Base-by-base conservation (phyloP, 2,888 invertebrate genomes). In the Habrosyne pyritoides region DNA sequence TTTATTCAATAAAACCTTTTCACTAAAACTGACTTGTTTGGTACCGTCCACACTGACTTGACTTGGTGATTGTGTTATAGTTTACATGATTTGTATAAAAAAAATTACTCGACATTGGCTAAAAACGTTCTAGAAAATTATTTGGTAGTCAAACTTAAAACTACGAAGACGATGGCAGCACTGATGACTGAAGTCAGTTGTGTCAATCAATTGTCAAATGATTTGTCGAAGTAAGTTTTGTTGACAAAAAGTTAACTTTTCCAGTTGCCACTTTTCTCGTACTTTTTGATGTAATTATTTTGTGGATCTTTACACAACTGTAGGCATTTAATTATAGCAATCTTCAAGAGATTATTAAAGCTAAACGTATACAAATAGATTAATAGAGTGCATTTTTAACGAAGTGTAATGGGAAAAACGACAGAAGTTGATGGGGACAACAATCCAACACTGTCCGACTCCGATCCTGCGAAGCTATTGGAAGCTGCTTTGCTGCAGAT, bases 401-500 rank as follows among this genome's bases (percentile, higher is more conserved):
- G 55, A 56, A 67, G 73, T 87, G 89, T 81, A 75, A 92, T 92
- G 91, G 92, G 91, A 73, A 92, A 89, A 79, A 73, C 86, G 61
- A 87, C 86, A 57, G 87, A 89, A 67, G 83, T 91, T 78, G 91
- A 91, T 89, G 90, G 86, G 75, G 92, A 91, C 70, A 91, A 91
- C 77, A 91, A 91, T 73, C 91, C 89, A 75, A 87, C 91, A 70
- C 84, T 83, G 66, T 87, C 93, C 52, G 97, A 97, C 84, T 96
- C 97, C 55, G 97, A 97, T 87, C 97, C 97, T 60, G 96, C 97
- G 75, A 96, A 96, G 87, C 94, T 97, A 89, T 91, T 98, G 79
- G 97, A 97, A 81, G 96, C 97, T 65, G 97, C 97, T 47, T 92
- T 98, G 57, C 94, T 97, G 79, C 97, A 97, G 89, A 97, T 98